These are phyloP conservation scores for Rhodeus uyekii DNA, from an alignment of 2,797 vertebrate species.

Conservation along the genomic window DNA sequence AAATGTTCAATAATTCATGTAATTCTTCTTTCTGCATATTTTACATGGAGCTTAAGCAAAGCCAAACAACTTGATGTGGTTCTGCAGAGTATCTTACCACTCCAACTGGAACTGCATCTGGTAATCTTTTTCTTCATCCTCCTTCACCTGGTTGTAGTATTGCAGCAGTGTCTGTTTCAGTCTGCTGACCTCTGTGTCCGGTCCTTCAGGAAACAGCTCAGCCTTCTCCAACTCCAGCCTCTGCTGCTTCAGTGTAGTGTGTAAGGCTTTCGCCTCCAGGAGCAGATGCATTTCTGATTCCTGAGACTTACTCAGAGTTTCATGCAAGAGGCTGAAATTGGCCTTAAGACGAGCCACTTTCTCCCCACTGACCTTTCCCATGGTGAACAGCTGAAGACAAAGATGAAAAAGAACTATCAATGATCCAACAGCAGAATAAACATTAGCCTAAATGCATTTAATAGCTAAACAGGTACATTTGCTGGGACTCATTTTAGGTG, in stretches of 20 bases:
- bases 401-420: not conserved
- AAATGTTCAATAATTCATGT: not conserved
- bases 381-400: slow-evolving; percentile 71
- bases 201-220: slow-evolving; percentile 78
- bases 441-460: not conserved
- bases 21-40: not conserved
- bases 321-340: slow-evolving; percentile 75
- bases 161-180: slow-evolving; percentile 86
- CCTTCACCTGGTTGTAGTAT: slow-evolving; percentile 80
- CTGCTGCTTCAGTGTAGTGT: slow-evolving; percentile 77
- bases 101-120: slow-evolving; percentile 78
- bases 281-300: slow-evolving; percentile 83
- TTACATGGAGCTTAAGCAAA: not conserved
- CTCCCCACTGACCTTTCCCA: slow-evolving; percentile 76
- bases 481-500: slow-evolving; percentile 5
- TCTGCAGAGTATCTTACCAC: slow-evolving; percentile 76
- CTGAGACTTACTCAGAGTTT: slow-evolving; percentile 79
- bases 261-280: slow-evolving; percentile 78
- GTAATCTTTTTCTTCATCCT: slow-evolving; percentile 79
- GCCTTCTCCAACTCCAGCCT: slow-evolving; percentile 74
- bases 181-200: slow-evolving; percentile 79
- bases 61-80: not conserved
- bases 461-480: slow-evolving; percentile 3
- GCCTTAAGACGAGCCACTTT: slow-evolving; percentile 77
- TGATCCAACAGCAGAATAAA: not conserved